Base-by-base conservation (phyloP, 2,888 invertebrate species). In the Malacosoma neustria region DNA sequence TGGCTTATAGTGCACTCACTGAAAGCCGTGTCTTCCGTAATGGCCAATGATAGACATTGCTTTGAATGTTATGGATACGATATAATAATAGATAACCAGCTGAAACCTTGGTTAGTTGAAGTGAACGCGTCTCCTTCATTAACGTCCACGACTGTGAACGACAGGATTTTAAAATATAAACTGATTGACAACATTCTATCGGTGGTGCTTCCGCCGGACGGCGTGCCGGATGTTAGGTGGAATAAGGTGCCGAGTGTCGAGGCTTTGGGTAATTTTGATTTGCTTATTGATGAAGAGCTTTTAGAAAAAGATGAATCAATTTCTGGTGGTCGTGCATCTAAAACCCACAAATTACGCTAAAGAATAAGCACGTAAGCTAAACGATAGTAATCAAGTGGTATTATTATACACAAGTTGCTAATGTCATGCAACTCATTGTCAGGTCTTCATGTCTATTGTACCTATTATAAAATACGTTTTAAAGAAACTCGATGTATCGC, bases 21-120 rank as follows among this genome's bases (percentile, higher is more conserved):
- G 42, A 95, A 96, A 75, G 95, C 97, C 2, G 97, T 97, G 1
- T 91, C 95, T 4, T 95, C 96, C 1, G 93, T 96, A 9, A 96
- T 98, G 89, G 94, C 96, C 1, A 97, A 95, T 53, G 97, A 98
- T 73, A 85, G 95, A 36, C 96, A 96, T 69, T 96, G 96, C 61
- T 96, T 94, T 62, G 96, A 96, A 74, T 96, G 96, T 59, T 98
- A 98, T 62, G 98, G 98, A 30, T 98, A 96, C 66, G 98, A 98
- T 63, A 97, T 98, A 36, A 98, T 98, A 51, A 97, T 98, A 51
- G 98, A 98, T 68, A 94, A 96, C 63, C 92, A 93, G 58, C 75
- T 98, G 15, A 98, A 98, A 66, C 98, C 98, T 0, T 98, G 96
- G 96, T 80, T 96, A 7, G 93, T 96, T 36, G 96, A 96, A 86